These are phyloP conservation scores for Acipenser ruthenus DNA, from an alignment of 2,797 vertebrate species.

Conservation along the genomic window DNA sequence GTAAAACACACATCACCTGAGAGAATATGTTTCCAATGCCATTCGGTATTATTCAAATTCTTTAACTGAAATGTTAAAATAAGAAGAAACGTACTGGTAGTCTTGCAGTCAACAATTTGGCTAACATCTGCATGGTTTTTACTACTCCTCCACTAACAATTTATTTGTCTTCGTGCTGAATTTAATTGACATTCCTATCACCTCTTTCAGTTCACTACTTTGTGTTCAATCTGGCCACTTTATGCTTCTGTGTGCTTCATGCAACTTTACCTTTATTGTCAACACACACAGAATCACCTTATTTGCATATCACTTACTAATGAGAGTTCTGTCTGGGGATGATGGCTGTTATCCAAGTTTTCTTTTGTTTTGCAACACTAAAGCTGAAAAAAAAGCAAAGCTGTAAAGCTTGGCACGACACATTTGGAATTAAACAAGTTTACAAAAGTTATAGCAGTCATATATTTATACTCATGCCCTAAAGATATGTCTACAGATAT, in stretches of 20 bases:
- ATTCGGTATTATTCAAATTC: too few relatives aligned
- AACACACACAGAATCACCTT: slow-evolving; percentile 9
- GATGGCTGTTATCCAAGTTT: slow-evolving; percentile 17
- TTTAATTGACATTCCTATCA: slow-evolving; percentile 11
- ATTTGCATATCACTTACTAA: slow-evolving; percentile 16
- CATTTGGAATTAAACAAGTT: neutral
- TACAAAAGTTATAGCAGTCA: too few relatives aligned
- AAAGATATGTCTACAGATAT: too few relatives aligned
- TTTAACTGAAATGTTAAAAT: too few relatives aligned
- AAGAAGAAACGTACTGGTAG: too few relatives aligned
- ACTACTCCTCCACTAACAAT: too few relatives aligned
- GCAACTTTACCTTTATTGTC: slow-evolving; percentile 14
- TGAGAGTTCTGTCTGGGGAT: slow-evolving; percentile 18
- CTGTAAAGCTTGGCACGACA: neutral
- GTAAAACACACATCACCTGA: too few relatives aligned
- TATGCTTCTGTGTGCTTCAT: slow-evolving; percentile 4
- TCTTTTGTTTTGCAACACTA: slow-evolving; percentile 2
- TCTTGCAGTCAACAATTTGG: too few relatives aligned
- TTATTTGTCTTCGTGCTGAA: neutral
- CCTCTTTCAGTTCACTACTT: neutral
- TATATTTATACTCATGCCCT: too few relatives aligned
- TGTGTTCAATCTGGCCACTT: neutral
- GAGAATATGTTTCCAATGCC: too few relatives aligned
- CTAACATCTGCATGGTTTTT: too few relatives aligned
- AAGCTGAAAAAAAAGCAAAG: neutral